A percentile compares a stretch with the other conserved stretches of the same genome.
phyloP scores from a whole-genome alignment of 2,113 vertebrate genomes.

The Penelope pileata region DNA sequence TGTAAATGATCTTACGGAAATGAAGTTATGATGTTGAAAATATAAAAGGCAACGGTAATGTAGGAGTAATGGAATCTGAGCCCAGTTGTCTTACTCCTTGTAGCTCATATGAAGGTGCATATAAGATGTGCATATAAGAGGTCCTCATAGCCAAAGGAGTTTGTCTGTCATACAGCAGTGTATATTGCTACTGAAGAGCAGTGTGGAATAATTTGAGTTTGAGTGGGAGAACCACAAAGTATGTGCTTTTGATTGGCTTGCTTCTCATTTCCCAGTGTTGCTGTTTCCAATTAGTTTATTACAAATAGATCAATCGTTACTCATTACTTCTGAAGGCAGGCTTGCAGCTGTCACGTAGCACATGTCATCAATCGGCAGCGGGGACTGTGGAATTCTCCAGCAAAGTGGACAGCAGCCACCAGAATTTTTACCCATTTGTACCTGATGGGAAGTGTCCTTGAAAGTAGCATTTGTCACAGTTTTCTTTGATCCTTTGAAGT shows the following conservation, averaged over 20 bases:
- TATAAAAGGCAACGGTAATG: no score
- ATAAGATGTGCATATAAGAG: neutral
- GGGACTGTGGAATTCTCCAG: neutral
- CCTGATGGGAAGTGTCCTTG: neutral
- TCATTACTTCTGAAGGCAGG: neutral
- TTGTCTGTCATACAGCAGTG: neutral
- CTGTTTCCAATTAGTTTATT: neutral
- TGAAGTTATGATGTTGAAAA: constrained; percentile 4
- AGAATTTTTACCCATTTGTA: neutral
- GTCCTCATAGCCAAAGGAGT: neutral
- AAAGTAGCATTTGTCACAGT: neutral
- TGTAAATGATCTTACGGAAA: neutral
- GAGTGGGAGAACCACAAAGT: neutral
- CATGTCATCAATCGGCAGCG: accelerated
- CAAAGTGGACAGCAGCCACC: accelerated
- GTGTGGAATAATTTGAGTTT: neutral
- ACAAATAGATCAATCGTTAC: neutral
- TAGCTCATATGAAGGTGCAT: neutral
- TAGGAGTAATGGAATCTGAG: neutral
- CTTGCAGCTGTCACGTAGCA: neutral
- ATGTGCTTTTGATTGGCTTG: constrained; percentile 6
- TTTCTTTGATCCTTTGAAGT: neutral
- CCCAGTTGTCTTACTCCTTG: neutral
- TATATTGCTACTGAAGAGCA: neutral
- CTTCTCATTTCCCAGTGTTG: neutral